Evolutionary conservation across 2,113 vertebrate genomes (phyloP).

Genomic region (Martes martes): DNA sequence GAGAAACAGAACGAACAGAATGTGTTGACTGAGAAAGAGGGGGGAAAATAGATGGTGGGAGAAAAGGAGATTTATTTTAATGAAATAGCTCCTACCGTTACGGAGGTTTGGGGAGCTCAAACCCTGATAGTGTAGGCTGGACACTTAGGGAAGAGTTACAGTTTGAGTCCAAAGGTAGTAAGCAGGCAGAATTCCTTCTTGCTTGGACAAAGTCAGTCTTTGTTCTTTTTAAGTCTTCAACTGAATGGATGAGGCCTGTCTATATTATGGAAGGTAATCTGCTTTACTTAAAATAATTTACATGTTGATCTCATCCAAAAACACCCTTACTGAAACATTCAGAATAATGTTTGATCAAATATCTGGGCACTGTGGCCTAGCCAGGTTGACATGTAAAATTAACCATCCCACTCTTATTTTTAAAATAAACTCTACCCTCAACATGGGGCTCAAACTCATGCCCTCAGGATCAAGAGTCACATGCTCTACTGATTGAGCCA

Average conservation of each 20-base stretch:
- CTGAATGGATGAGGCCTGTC: background rate
- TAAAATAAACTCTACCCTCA: background rate
- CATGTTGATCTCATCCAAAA: background rate
- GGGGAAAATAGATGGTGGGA: background rate
- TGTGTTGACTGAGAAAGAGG: background rate
- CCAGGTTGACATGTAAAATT: background rate
- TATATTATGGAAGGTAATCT: background rate
- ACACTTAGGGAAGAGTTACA: background rate
- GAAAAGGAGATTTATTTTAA: background rate
- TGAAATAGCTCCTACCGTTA: background rate
- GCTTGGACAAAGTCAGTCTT: background rate
- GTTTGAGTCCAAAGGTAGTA: background rate
- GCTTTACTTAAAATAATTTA: background rate
- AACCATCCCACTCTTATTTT: background rate
- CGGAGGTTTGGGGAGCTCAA: background rate
- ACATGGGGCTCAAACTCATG: background rate
- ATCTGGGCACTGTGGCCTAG: background rate
- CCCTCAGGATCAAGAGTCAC: background rate
- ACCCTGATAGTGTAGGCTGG: background rate
- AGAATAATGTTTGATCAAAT: background rate
- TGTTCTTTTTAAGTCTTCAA: background rate
- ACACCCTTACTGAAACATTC: background rate
- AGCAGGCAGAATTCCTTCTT: background rate
- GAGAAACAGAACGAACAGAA: background rate
- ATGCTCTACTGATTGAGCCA: background rate